A percentile compares a stretch with the other conserved stretches of the same genome.
Conservation (phyloP, 2,888 invertebrate species). For the Nowickia ferox region DNA sequence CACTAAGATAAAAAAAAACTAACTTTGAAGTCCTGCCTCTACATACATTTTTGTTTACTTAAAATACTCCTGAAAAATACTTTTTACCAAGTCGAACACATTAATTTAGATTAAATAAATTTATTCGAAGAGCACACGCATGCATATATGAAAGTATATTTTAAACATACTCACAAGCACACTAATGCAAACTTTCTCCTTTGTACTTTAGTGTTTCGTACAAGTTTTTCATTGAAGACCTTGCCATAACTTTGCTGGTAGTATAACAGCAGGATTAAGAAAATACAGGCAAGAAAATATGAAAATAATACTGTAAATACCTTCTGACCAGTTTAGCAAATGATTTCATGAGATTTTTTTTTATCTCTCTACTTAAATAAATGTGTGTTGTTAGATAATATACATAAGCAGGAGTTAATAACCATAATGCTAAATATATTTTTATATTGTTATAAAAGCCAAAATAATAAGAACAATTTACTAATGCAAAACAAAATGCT, state of each 20-base stretch:
- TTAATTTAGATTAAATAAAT: constrained; percentile 63
- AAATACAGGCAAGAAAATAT: constrained; percentile 11
- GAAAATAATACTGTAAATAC: constrained; percentile 43
- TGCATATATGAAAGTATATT: no score
- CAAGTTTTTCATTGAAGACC: neutral
- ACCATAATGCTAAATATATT: constrained; percentile 55
- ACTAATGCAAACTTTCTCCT: neutral
- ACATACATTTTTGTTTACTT: constrained; percentile 13
- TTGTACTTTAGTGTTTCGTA: neutral
- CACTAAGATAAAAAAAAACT: neutral
- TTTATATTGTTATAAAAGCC: constrained; percentile 42
- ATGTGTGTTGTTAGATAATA: constrained; percentile 36
- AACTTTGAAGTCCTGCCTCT: neutral
- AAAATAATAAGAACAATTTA: constrained; percentile 40
- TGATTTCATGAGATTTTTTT: constrained; percentile 40
- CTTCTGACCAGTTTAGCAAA: constrained; percentile 52
- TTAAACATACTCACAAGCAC: neutral
- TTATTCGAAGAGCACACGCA: constrained; percentile 15
- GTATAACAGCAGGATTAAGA: neutral
- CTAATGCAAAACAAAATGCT: neutral
- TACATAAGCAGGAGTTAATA: constrained; percentile 11
- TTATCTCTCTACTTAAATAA: constrained; percentile 2
- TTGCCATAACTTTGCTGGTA: neutral
- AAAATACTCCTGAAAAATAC: constrained; percentile 32
- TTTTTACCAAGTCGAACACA: constrained; percentile 42